Evolutionary conservation across 1,140 invertebrate genomes (phyloP), one percentile per base, ranked within the genome.

Genomic region (Pogonomyrmex californicus): DNA sequence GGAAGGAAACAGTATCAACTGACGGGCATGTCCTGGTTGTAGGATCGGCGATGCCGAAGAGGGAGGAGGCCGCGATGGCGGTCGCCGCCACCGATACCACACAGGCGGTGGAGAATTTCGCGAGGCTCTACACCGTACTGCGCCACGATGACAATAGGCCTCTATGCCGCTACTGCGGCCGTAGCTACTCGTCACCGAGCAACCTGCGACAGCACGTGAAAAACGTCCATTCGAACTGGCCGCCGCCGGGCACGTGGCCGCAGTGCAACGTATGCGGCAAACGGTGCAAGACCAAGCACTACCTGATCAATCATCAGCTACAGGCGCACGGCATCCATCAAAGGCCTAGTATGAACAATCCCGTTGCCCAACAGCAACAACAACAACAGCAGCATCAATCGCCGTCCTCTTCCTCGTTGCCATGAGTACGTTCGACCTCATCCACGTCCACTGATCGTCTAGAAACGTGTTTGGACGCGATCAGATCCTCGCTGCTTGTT

Each of bases 231-330:
- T 96, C 96, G 90, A 96, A 96, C 94, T 95, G 95, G 94, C 97
- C 97, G 86, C 96, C 97, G 78, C 96, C 96, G 91, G 96, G 97
- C 92, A 96, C 97, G 92, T 97, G 97, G 96, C 96, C 96, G 88
- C 96, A 96, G 90, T 97, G 97, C 95, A 96, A 96, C 94, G 96
- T 97, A 89, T 97, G 97, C 94, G 97, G 97, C 89, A 97, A 97
- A 95, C 96, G 96, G 86, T 97, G 97, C 95, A 97, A 97, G 95
- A 97, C 97, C 89, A 97, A 97, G 94, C 97, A 97, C 93, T 97
- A 97, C 93, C 96, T 97, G 92, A 97, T 97, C 95, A 97, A 97
- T 95, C 97, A 97, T 94, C 97, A 97, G 93, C 96, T 97, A 54
- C 97, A 97, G 95, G 97, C 97, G 44, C 97, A 97, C 94, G 97